These are phyloP conservation scores for Pseudorhombus dupliciocellatus DNA, from an alignment of 2,113 vertebrate species.

Conservation along the genomic window DNA sequence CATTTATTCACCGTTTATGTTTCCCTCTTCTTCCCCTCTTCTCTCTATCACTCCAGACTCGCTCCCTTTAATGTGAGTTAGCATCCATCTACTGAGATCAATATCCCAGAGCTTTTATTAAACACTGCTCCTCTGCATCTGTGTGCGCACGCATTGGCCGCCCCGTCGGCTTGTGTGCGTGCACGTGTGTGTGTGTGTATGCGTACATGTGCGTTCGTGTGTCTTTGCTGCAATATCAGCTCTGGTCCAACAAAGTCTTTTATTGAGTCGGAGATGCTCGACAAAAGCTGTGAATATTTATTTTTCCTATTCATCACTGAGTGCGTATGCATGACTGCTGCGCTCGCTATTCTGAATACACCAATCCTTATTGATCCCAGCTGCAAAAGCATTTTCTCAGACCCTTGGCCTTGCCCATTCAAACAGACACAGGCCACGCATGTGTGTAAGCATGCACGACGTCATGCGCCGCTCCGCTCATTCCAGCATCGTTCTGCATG, in stretches of 20 bases:
- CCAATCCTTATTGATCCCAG: conserved; percentile 54
- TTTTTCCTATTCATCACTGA: conserved; percentile 34
- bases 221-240: conserved; percentile 31
- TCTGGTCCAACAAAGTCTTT: conserved; percentile 45
- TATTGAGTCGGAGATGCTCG: conserved; percentile 56
- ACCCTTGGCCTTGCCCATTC: conserved; percentile 13
- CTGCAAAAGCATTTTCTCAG: conserved; percentile 40
- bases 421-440: not conserved
- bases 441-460: not conserved
- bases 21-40: conserved; percentile 17
- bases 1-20: conserved; percentile 42
- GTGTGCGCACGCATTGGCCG: conserved; percentile 1
- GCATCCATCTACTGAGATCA: conserved; percentile 68
- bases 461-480: conserved; percentile 34
- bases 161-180: not conserved
- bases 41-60: conserved; percentile 32
- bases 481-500: conserved; percentile 50
- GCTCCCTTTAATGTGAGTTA: conserved; percentile 63
- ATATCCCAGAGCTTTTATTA: conserved; percentile 69
- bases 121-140: conserved; percentile 52
- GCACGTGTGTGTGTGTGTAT: not conserved
- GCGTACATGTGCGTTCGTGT: not conserved
- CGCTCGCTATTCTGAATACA: conserved; percentile 38
- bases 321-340: conserved; percentile 9
- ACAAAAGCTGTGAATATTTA: conserved; percentile 22